A percentile compares a stretch with the other conserved stretches of the same genome.
These are phyloP conservation scores for Acanthosepion esculentum DNA, from an alignment of 2,888 invertebrate species.

Conservation along the genomic window DNA sequence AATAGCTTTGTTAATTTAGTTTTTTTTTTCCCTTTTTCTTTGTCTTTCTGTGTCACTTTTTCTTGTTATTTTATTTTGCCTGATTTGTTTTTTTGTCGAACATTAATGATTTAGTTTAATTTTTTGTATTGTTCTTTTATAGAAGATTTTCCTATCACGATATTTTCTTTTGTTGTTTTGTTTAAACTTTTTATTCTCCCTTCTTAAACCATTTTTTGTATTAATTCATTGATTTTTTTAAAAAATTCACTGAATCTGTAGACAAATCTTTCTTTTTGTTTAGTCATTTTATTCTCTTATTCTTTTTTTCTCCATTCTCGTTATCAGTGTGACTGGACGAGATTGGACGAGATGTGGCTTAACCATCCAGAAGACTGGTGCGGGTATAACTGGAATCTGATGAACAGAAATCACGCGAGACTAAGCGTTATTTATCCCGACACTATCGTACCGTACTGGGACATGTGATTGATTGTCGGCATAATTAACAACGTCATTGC, in stretches of 20 bases:
- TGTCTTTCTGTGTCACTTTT: too few species aligned
- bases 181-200: neutral
- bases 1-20: neutral
- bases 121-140: too few species aligned
- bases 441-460: neutral
- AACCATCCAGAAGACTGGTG: neutral
- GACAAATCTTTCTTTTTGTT: neutral
- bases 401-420: constrained; percentile 22
- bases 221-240: too few species aligned
- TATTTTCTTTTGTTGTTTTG: neutral
- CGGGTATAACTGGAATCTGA: neutral
- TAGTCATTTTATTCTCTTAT: too few species aligned
- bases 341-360: neutral
- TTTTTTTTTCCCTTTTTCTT: neutral
- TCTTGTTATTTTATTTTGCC: neutral
- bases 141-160: neutral
- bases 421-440: neutral
- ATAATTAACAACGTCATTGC: neutral
- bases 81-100: neutral
- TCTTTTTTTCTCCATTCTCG: neutral
- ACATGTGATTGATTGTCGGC: neutral
- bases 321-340: neutral
- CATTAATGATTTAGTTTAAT: neutral
- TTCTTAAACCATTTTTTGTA: too few species aligned
- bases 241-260: neutral